Conservation (phyloP, 2,113 vertebrate species). For the Nothoprocta perdicaria region DNA sequence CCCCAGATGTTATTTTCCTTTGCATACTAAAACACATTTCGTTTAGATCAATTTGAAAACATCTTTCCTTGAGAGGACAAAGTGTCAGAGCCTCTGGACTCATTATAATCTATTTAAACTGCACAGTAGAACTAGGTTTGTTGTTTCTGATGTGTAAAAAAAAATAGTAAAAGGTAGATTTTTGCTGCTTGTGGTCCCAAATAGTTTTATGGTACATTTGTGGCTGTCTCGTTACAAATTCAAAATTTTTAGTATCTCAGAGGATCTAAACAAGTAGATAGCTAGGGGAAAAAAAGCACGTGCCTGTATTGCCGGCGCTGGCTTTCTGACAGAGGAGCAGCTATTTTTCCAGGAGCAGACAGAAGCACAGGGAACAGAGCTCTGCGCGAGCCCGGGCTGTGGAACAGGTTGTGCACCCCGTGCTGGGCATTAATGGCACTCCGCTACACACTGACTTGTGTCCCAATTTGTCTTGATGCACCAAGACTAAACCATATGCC, state of each 20-base stretch:
- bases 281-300: background rate
- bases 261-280: background rate
- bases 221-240: background rate
- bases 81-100: background rate
- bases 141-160: background rate
- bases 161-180: no score
- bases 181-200: background rate
- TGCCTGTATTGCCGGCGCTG: background rate
- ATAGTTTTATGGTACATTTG: background rate
- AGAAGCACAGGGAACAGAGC: background rate
- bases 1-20: background rate
- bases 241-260: background rate
- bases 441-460: constrained; percentile 10
- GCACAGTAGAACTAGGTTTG: fast-evolving
- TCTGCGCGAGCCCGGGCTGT: background rate
- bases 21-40: background rate
- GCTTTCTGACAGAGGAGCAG: background rate
- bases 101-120: background rate
- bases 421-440: constrained; percentile 7
- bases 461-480: constrained; percentile 23
- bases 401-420: background rate
- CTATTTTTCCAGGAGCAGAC: background rate
- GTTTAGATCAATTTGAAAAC: background rate
- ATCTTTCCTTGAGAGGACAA: background rate
- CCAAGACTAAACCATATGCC: constrained; percentile 22